These are phyloP conservation scores for Callaeas wilsoni DNA, from an alignment of 2,113 vertebrate species.

Conservation along the genomic window DNA sequence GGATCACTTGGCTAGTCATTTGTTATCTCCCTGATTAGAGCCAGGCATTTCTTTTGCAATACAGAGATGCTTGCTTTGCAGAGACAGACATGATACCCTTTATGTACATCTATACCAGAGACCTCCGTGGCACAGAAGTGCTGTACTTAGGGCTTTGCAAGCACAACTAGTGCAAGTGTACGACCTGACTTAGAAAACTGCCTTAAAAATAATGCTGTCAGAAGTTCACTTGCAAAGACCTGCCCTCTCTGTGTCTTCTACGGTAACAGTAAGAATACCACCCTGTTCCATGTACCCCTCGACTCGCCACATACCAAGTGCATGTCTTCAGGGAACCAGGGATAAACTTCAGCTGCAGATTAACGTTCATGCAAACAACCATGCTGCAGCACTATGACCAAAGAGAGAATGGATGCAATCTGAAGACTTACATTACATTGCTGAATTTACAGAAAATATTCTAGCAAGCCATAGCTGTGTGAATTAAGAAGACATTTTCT, in stretches of 20 bases:
- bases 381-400: neutral
- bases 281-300: accelerated
- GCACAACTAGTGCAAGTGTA: neutral
- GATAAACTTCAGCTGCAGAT: neutral
- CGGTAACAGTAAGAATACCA: neutral
- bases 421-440: neutral
- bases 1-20: neutral
- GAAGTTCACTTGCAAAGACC: neutral
- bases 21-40: neutral
- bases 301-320: neutral
- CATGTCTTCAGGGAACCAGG: neutral
- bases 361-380: neutral
- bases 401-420: neutral
- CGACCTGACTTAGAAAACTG: neutral
- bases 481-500: neutral
- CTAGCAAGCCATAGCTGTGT: neutral
- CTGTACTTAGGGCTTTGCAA: neutral
- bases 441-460: neutral
- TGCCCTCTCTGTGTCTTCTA: neutral
- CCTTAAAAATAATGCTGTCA: neutral
- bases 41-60: neutral
- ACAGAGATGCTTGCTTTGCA: neutral
- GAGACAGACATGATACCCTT: neutral
- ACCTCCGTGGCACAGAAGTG: neutral
- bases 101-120: neutral